These are phyloP conservation scores for Enteromius afrohamiltoni DNA, from an alignment of 2,797 vertebrate genomes.

Conservation along the genomic window DNA sequence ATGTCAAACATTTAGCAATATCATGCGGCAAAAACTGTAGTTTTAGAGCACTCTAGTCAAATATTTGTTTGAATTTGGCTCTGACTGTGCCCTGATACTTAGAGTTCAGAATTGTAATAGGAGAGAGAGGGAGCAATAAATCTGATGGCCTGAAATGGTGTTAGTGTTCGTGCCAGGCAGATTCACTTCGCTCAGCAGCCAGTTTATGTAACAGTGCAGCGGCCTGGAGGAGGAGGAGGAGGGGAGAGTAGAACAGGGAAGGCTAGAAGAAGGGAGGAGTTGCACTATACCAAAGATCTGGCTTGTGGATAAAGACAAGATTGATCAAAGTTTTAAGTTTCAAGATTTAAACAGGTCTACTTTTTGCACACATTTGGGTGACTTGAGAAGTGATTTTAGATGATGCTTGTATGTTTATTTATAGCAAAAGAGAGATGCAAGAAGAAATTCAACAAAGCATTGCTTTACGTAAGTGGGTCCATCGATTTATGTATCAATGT, in stretches of 20 bases:
- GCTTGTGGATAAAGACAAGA: conserved; percentile 14
- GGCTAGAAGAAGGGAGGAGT: conserved; percentile 29
- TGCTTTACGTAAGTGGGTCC: not conserved
- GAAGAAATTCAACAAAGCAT: not conserved
- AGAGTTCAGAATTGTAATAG: conserved; percentile 4
- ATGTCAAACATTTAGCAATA: conserved; percentile 16
- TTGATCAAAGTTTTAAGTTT: conserved; percentile 55
- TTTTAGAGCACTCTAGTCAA: not conserved
- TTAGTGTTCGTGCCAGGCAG: conserved; percentile 41
- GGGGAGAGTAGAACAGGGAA: not conserved
- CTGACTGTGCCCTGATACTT: conserved; percentile 17
- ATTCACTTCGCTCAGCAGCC: conserved; percentile 39
- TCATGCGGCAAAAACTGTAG: not conserved
- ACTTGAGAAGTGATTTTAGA: not conserved
- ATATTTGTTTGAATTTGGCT: conserved; percentile 7
- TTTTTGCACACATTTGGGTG: not conserved
- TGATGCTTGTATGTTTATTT: not conserved
- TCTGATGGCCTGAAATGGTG: conserved; percentile 47
- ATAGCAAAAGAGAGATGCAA: not conserved
- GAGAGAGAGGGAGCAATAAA: conserved; percentile 31
- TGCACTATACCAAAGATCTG: conserved; percentile 1
- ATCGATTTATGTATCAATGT: not conserved
- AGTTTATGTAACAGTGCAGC: conserved; percentile 55
- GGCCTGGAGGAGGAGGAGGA: conserved; percentile 15
- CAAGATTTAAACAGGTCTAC: conserved; percentile 6